phyloP scores from a whole-genome alignment of 2,888 invertebrate genomes.

The Apamea sordens region DNA sequence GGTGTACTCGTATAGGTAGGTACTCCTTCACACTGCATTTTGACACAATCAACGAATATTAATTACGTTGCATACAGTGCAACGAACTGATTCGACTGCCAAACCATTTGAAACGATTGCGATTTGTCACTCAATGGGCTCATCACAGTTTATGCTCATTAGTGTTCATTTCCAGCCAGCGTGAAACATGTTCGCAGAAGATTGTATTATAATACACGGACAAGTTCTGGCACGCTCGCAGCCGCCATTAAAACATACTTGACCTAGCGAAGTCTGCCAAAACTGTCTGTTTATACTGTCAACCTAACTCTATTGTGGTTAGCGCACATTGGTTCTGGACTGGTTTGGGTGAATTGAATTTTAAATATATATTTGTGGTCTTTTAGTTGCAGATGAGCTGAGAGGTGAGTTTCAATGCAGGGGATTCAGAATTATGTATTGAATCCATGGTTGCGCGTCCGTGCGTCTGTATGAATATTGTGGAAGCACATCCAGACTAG shows the following conservation, averaged over 20 bases:
- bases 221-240: slow-evolving; percentile 48
- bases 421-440: no score
- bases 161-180: slow-evolving; percentile 7
- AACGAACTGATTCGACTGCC: background rate
- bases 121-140: background rate
- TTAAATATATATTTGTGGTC: background rate
- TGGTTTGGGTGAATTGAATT: background rate
- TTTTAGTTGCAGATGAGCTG: background rate
- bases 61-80: background rate
- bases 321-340: background rate
- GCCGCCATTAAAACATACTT: slow-evolving; percentile 48
- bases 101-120: slow-evolving; percentile 4
- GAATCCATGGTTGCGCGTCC: no score
- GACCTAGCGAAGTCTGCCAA: slow-evolving; percentile 48
- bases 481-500: no score
- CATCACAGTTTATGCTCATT: slow-evolving; percentile 2
- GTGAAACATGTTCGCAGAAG: slow-evolving; percentile 30
- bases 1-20: no score
- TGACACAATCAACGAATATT: background rate
- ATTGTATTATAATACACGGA: slow-evolving; percentile 46
- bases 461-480: no score
- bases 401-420: background rate
- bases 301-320: slow-evolving; percentile 25
- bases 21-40: background rate
- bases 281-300: slow-evolving; percentile 36